phyloP scores from a whole-genome alignment of 2,113 vertebrate species.

The Pavo muticus region DNA sequence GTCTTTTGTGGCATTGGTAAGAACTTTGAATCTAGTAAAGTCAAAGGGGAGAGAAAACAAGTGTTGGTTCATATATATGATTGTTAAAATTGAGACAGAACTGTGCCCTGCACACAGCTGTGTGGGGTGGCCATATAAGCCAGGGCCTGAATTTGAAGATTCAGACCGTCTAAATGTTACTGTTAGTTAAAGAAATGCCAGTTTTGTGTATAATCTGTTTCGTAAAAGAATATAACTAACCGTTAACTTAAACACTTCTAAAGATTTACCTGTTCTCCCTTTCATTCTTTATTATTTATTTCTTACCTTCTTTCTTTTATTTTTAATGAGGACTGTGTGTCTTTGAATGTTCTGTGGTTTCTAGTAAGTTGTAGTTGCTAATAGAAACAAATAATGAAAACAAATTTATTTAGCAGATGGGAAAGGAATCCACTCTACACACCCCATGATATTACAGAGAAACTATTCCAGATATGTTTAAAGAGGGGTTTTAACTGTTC shows the following conservation, averaged over 20 bases:
- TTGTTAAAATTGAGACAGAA: background rate
- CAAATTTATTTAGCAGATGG: slow-evolving; percentile 60
- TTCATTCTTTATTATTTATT: background rate
- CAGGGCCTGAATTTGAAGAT: background rate
- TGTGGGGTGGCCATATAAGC: background rate
- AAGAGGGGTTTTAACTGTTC: slow-evolving; percentile 31
- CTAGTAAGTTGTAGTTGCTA: slow-evolving; percentile 63
- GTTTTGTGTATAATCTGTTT: background rate
- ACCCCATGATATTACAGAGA: slow-evolving; percentile 59
- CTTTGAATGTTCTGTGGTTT: background rate
- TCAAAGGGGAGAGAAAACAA: background rate
- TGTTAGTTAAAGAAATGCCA: background rate
- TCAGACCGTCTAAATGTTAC: background rate
- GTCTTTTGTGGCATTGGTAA: background rate
- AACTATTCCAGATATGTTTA: slow-evolving; percentile 52
- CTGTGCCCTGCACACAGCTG: background rate
- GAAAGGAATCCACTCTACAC: slow-evolving; percentile 42
- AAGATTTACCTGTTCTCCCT: background rate
- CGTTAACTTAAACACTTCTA: background rate
- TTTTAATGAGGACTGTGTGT: background rate
- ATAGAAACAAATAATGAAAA: slow-evolving; percentile 70
- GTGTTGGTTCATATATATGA: background rate
- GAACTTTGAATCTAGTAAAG: background rate
- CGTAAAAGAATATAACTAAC: background rate
- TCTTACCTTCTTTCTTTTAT: background rate